phyloP scores from a whole-genome alignment of 1,140 invertebrate genomes.

The Linepithema humile region DNA sequence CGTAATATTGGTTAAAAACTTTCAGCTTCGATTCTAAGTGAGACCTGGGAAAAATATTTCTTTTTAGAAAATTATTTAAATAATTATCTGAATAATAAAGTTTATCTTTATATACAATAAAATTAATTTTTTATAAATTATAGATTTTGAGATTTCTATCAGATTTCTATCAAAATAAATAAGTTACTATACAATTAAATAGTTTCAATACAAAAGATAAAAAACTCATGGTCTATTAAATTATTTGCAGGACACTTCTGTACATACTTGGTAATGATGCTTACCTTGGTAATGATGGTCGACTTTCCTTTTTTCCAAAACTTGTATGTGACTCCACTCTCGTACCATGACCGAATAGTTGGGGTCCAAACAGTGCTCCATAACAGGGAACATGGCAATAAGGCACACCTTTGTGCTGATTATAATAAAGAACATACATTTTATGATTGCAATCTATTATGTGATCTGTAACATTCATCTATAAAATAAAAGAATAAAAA shows the following conservation, averaged over 20 bases:
- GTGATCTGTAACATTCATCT: not conserved
- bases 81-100: slow-evolving; percentile 3
- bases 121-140: not conserved
- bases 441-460: not conserved
- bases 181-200: not conserved
- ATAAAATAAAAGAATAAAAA: not conserved
- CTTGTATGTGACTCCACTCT: slow-evolving; percentile 94
- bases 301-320: slow-evolving; percentile 89
- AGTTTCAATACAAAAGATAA: not conserved
- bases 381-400: slow-evolving; percentile 97
- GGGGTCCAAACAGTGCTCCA: slow-evolving; percentile 94
- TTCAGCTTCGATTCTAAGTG: slow-evolving; percentile 92
- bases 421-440: not conserved
- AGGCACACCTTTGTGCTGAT: slow-evolving; percentile 94
- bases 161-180: not conserved
- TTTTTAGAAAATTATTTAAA: not conserved
- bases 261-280: too few species aligned
- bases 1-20: slow-evolving; percentile 92
- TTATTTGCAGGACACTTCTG: not conserved
- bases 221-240: not conserved
- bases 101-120: not conserved
- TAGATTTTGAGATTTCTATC: not conserved
- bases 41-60: slow-evolving; percentile 83
- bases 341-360: slow-evolving; percentile 94
- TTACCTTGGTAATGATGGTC: slow-evolving; percentile 82